These are phyloP conservation scores for Cantharis nigra DNA, from an alignment of 2,888 invertebrate species.

Conservation along the genomic window DNA sequence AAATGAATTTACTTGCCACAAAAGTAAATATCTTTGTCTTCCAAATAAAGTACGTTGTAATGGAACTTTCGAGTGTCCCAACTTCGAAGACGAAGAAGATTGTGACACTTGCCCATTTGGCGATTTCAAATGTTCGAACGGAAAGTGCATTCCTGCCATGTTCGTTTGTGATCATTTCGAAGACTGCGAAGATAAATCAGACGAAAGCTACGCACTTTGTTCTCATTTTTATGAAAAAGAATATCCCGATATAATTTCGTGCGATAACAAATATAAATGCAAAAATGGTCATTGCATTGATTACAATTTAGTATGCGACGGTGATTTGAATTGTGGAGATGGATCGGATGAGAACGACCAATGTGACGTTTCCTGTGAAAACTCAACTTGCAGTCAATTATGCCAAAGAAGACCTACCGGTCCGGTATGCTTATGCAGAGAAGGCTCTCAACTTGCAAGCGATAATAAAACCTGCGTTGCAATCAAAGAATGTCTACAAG, in stretches of 20 bases:
- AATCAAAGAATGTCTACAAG: constrained; percentile 70
- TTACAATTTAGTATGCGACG: constrained; percentile 67
- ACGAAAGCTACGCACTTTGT: constrained; percentile 59
- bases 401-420: constrained; percentile 71
- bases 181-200: constrained; percentile 75
- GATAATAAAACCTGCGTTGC: constrained; percentile 67
- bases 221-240: background rate
- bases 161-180: constrained; percentile 66
- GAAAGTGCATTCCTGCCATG: constrained; percentile 62
- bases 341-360: constrained; percentile 71
- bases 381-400: constrained; percentile 50
- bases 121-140: constrained; percentile 25
- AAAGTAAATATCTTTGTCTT: constrained; percentile 59
- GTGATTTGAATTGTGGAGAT: constrained; percentile 66
- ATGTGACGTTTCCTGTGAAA: constrained; percentile 62
- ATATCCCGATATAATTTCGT: constrained; percentile 37
- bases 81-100: constrained; percentile 69
- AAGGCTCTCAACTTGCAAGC: constrained; percentile 61
- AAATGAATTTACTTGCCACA: constrained; percentile 59
- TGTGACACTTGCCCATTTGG: constrained; percentile 53
- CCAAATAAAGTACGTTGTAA: constrained; percentile 59
- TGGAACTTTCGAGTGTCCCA: constrained; percentile 70
- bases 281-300: constrained; percentile 69
- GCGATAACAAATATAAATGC: constrained; percentile 59
- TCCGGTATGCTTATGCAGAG: constrained; percentile 66